Base-by-base conservation (phyloP, 2,113 vertebrate genomes). In the Tetrax tetrax region DNA sequence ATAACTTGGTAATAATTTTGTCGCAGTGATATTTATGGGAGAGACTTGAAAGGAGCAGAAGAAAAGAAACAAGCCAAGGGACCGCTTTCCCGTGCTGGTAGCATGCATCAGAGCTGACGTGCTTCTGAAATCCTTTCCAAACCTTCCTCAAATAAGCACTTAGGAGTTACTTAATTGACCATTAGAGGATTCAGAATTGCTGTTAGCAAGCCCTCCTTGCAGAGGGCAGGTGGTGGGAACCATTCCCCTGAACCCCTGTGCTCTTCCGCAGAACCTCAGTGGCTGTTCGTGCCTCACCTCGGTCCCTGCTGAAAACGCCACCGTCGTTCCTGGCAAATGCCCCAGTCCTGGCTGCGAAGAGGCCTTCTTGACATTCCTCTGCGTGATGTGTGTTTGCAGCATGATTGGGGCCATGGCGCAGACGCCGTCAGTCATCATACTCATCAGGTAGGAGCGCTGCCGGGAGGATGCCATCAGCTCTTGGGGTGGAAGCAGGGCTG, bases 321-420 rank as follows among this genome's bases (percentile, higher is more conserved):
- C 98, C 1, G 99, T 99, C 0, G 94, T 99, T 70, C 98, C 99
- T 0, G 99, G 99, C 37, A 99, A 99, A 54, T 99, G 99, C 96
- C 99, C 99, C 48, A 99, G 98, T 41, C 98, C 99, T 0, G 99
- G 99, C 88, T 99, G 99, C 24, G 98, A 99, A 96, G 98, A 99
- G 97, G 97, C 98, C 95, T 99, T 99, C 97, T 98, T 99, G 97
- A 99, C 98, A 97, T 99, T 99, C 98, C 98, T 99, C 57, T 99
- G 99, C 14, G 98, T 99, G 96, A 99, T 99, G 98, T 99, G 99
- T 22, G 98, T 98, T 90, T 99, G 99, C 98, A 99, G 99, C 97
- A 98, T 99, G 98, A 99, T 99, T 0, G 99, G 99, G 71, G 99
- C 99, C 87, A 99, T 99, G 99, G 99, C 99, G 0, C 99, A 99